Percentiles rank a stretch among this genome's conserved stretches.
phyloP scores from a whole-genome alignment of 2,888 invertebrate genomes.

The Trilocha varians region DNA sequence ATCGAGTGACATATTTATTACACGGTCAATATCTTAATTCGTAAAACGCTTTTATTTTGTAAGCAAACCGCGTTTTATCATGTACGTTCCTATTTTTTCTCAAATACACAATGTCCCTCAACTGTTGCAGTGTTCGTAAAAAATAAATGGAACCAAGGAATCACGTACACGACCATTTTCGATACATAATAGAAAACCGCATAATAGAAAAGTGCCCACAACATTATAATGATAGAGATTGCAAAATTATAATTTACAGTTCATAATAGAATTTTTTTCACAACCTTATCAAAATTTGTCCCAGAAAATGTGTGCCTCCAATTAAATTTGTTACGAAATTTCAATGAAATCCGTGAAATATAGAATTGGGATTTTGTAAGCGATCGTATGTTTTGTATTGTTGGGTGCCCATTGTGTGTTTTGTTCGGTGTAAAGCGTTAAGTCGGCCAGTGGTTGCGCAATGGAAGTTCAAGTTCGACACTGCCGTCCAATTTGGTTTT shows the following conservation, averaged over 20 bases:
- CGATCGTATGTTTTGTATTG: constrained; percentile 42
- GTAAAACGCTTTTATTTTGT: constrained; percentile 7
- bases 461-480: constrained; percentile 45
- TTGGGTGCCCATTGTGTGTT: constrained; percentile 39
- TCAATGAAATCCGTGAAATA: constrained; percentile 59
- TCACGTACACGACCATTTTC: constrained; percentile 56
- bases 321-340: constrained; percentile 64
- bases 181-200: constrained; percentile 56
- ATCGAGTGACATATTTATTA: background rate
- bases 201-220: constrained; percentile 40
- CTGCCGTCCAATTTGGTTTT: constrained; percentile 18
- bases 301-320: constrained; percentile 45
- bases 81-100: constrained; percentile 49
- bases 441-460: constrained; percentile 45
- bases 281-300: constrained; percentile 41
- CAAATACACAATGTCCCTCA: constrained; percentile 50
- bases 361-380: constrained; percentile 54
- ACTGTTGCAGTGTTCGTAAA: constrained; percentile 27
- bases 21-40: background rate
- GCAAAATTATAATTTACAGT: constrained; percentile 67
- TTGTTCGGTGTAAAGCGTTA: constrained; percentile 45
- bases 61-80: constrained; percentile 26
- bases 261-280: constrained; percentile 50
- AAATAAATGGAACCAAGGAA: constrained; percentile 49
- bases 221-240: constrained; percentile 55